These are phyloP conservation scores for Cephalopachus bancanus DNA, from an alignment of 2,797 vertebrate genomes.

Conservation along the genomic window DNA sequence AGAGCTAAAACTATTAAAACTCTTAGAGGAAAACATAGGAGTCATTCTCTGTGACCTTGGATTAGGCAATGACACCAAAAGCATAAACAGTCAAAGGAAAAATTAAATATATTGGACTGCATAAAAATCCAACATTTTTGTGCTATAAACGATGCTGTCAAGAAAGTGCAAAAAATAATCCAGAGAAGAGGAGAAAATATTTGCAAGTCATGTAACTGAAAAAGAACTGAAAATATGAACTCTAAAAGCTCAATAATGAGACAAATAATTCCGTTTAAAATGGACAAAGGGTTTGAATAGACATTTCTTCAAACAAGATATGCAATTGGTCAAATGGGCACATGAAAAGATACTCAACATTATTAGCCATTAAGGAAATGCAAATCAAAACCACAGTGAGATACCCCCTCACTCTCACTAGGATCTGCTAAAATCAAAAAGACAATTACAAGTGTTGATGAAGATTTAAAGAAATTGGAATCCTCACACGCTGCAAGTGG, in stretches of 20 bases:
- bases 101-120: background rate
- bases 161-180: background rate
- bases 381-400: conserved; percentile 21
- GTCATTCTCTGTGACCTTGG: background rate
- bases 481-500: background rate
- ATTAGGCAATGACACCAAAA: background rate
- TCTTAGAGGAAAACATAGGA: background rate
- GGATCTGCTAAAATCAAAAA: background rate
- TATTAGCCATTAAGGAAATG: background rate
- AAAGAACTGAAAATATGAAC: background rate
- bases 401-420: background rate
- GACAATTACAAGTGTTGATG: background rate
- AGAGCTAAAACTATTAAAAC: background rate
- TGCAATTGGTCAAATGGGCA: background rate
- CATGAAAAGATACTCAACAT: background rate
- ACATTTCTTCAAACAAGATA: background rate
- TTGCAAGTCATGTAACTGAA: background rate
- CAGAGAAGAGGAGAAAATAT: background rate
- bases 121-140: background rate
- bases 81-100: background rate
- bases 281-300: background rate
- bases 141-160: background rate
- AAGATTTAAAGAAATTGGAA: background rate
- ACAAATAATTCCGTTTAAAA: background rate
- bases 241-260: background rate